These are phyloP conservation scores for Pomacea maculata DNA, from an alignment of 1,140 invertebrate species.

Conservation along the genomic window DNA sequence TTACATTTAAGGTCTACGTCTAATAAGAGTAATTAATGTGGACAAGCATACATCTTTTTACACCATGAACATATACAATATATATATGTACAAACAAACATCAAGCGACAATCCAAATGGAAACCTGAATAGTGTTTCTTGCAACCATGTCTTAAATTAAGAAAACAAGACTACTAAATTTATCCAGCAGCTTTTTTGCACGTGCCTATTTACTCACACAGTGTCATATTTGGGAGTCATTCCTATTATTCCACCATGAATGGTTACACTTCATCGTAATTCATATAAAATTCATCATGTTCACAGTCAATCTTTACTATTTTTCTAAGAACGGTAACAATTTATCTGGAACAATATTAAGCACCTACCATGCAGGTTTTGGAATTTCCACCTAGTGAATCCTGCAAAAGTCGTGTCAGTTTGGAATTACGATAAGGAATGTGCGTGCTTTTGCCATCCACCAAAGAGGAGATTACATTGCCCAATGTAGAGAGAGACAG, in stretches of 20 bases:
- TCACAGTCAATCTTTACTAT: neutral
- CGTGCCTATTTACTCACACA: neutral
- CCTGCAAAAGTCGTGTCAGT: conserved; percentile 68
- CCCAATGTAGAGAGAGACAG: conserved; percentile 92
- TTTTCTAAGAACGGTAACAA: neutral
- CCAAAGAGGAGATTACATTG: conserved; percentile 96
- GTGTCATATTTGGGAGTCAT: neutral
- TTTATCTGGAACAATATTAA: neutral
- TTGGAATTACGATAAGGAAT: conserved; percentile 68
- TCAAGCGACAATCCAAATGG: too few species aligned
- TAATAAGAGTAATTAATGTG: neutral
- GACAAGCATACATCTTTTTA: too few species aligned
- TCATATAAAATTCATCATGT: neutral
- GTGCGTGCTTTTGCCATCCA: conserved; percentile 70
- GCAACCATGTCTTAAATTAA: neutral
- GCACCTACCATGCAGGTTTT: conserved; percentile 85
- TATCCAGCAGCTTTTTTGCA: too few species aligned
- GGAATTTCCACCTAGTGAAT: conserved; percentile 91
- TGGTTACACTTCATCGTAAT: neutral
- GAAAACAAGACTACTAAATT: too few species aligned
- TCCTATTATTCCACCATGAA: neutral
- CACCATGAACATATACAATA: too few species aligned
- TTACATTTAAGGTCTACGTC: neutral
- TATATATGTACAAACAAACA: too few species aligned
- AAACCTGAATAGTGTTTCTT: neutral